Evolutionary conservation across 1,140 invertebrate species (phyloP), one percentile per base, ranked within the genome.

Genomic region (Matsumurasca onukii): DNA sequence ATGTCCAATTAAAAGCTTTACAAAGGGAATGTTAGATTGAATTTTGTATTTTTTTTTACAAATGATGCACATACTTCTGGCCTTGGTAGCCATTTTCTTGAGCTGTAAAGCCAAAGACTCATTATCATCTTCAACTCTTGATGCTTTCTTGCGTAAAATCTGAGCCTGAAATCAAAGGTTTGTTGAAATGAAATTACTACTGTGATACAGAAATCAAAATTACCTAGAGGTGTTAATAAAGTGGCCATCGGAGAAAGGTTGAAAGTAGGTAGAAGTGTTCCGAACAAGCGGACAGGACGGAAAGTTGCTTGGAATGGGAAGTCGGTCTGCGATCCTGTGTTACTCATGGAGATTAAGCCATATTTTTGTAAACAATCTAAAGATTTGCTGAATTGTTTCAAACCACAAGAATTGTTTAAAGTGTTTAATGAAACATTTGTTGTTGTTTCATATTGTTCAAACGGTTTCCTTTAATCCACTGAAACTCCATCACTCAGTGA

Each of bases 41-140:
- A 13, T n/a, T 27, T 24, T 24, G 55, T 59, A 25, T 5, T 39
- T 9, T 17, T 13, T 5, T 31, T 17, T 48, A 63, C 61, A 63
- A 45, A 24, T 31, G 30, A 63, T 61, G 30, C 17, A 76, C 86
- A 80, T 89, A 90, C 88, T 89, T 89, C 85, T 88, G 80, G 89
- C 86, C 82, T 89, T 88, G 77, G 87, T 88, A 80, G 92, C 92
- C 90, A 96, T 92, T 88, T 94, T 95, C 86, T 95, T 94, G 76
- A 97, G 86, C 84, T 96, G 94, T 81, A 93, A 85, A 78, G 91
- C 88, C 80, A 97, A 84, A 67, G 90, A 92, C 81, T 97, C 94
- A 84, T 96, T 96, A 84, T 97, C 94, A 79, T 95, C 92, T 83
- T 97, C 94, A 76, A 95, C 86, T 71, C 92, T 86, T 71, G 89